Percentiles rank a stretch among this genome's conserved stretches.
Conservation (phyloP, 2,113 vertebrate genomes). For the Leptobrachium leishanense region DNA sequence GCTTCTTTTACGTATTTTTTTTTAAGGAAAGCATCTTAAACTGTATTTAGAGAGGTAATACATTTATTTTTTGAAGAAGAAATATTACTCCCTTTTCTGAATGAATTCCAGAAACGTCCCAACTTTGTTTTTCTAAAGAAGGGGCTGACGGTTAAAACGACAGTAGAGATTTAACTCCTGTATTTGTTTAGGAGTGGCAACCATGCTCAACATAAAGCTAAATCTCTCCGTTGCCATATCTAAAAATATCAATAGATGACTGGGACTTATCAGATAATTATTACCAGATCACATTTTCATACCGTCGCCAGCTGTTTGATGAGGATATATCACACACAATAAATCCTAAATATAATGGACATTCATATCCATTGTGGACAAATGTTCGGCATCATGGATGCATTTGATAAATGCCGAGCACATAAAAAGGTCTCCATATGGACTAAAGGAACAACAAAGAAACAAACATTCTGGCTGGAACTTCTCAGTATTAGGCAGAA, state of each 20-base stretch:
- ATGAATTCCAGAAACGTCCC: neutral
- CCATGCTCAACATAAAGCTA: conserved; percentile 46
- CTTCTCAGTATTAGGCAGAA: too few relatives aligned
- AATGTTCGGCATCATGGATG: conserved; percentile 4
- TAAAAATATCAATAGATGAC: conserved; percentile 51
- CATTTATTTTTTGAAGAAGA: neutral
- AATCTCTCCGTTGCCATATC: conserved; percentile 48
- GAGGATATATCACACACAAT: conserved; percentile 26
- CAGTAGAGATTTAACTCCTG: neutral
- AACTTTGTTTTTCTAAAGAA: too few relatives aligned
- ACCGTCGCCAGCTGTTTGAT: conserved; percentile 42
- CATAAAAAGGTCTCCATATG: conserved; percentile 7
- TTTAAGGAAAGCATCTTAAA: neutral
- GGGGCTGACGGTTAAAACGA: neutral
- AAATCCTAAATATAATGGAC: conserved; percentile 21
- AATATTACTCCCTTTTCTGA: neutral
- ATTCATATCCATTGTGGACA: conserved; percentile 14
- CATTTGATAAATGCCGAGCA: conserved; percentile 1
- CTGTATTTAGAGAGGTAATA: too few relatives aligned
- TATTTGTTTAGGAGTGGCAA: neutral
- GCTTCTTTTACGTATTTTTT: neutral
- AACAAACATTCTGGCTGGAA: too few relatives aligned
- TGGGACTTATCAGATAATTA: conserved; percentile 51
- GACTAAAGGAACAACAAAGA: neutral
- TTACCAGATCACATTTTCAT: conserved; percentile 48